Evolutionary conservation across 1,140 invertebrate species (phyloP), one percentile per base, ranked within the genome.

Genomic region (Palaemon carinicauda): DNA sequence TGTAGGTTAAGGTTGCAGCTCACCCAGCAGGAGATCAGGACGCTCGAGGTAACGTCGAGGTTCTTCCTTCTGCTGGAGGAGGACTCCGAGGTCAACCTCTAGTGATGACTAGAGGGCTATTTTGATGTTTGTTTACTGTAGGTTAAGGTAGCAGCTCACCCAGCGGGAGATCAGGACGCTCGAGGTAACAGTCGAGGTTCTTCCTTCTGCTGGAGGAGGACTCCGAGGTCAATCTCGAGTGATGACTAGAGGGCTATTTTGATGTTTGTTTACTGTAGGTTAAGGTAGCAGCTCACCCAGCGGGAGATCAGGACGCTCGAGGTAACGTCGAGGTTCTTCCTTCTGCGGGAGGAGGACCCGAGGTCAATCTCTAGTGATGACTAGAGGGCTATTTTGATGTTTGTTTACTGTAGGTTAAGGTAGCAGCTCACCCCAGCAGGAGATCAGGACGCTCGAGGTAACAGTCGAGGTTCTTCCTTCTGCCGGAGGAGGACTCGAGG

Each of bases 11-110:
- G n/a, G n/a, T n/a, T n/a, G n/a, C 96, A 97, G 92, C 93, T 99
- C 88, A 98, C 97, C 56, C 97, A 98, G 91, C 96, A 98, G 91
- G 97, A 98, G 94, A 98, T 98, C 90, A 94, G 97, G 89, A 96
- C 96, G 77, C 92, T 98, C 74, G 98, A 98, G 95, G 96, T 97
- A 93, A n/a, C 91, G 85, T 19, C 29, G 24, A 9, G 27, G n/a
- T 10, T 29, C n/a, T n/a, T n/a, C 53, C 53, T 69, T 24, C 15
- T 5, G 27, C 3, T 79, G n/a, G 41, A 15, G n/a, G 17, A 7
- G 21, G 24, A 17, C 5, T 3, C n/a, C 75, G 24, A 50, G 9
- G 53, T 27, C 27, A 14, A 10, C 52, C 19, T 14, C 19, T 19
- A 51, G 3, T 79, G 50, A 52, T 1, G n/a, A n/a, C n/a, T n/a